These are phyloP conservation scores for Allochrocebus solatus DNA, from an alignment of 2,797 vertebrate genomes.

Conservation along the genomic window DNA sequence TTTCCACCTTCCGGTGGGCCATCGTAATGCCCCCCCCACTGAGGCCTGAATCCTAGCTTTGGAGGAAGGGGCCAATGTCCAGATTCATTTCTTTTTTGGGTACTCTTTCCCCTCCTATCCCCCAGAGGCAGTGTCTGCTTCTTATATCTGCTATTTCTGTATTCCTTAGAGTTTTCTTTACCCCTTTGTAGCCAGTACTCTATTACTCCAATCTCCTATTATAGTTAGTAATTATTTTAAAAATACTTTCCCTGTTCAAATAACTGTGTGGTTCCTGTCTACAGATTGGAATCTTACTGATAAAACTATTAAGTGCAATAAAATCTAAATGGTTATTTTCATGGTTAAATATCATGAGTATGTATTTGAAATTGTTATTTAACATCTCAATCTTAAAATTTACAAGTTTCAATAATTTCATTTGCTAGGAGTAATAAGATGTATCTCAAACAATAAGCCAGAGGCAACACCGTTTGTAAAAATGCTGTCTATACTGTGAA, in stretches of 20 bases:
- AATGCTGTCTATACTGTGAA: not conserved
- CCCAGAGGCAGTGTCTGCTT: not conserved
- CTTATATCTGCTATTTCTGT: not conserved
- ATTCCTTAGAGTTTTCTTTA: not conserved
- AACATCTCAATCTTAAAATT: not conserved
- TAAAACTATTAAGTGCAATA: not conserved
- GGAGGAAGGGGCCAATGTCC: not conserved
- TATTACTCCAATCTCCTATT: not conserved
- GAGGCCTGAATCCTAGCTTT: not conserved
- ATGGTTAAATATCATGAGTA: not conserved
- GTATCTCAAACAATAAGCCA: not conserved
- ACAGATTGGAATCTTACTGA: not conserved
- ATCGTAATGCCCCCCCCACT: not conserved
- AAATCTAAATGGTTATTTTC: constrained; percentile 12
- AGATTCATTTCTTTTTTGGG: not conserved
- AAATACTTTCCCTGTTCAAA: not conserved
- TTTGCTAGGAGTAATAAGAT: not conserved
- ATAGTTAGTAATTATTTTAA: not conserved
- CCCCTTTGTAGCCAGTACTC: not conserved
- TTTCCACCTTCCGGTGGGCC: too few relatives aligned
- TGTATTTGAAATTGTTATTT: not conserved
- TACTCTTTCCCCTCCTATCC: not conserved
- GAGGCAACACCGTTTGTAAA: not conserved
- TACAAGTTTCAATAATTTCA: not conserved
- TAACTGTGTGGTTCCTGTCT: not conserved